A percentile compares a stretch with the other conserved stretches of the same genome.
Conservation (phyloP, 2,797 vertebrate genomes). For the Onychomys torridus region DNA sequence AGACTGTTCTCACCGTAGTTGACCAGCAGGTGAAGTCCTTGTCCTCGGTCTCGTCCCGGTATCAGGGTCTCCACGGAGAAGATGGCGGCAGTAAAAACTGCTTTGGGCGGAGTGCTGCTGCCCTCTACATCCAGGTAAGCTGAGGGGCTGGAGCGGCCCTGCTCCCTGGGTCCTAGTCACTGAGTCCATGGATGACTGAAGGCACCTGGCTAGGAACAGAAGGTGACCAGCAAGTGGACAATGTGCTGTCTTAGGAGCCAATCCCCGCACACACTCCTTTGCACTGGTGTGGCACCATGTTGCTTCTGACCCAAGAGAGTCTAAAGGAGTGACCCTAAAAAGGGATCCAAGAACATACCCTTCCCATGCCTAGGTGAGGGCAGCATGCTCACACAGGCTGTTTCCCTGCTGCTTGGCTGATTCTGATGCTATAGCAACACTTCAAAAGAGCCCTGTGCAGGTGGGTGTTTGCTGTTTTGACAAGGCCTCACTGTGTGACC, state of each 20-base stretch:
- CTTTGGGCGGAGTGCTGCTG: conserved; percentile 90
- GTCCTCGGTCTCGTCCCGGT: conserved; percentile 89
- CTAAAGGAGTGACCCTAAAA: rapidly evolving
- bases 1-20: conserved; percentile 86
- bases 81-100: conserved; percentile 94
- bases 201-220: background rate
- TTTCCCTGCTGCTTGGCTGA: rapidly evolving
- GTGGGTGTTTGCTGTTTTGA: background rate
- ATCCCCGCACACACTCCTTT: rapidly evolving
- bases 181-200: rapidly evolving
- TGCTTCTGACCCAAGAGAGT: background rate
- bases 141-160: rapidly evolving
- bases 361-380: background rate
- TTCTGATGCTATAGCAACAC: background rate
- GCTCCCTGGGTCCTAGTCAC: background rate
- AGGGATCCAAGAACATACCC: background rate
- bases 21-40: conserved; percentile 93
- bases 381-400: background rate
- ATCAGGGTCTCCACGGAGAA: conserved; percentile 90
- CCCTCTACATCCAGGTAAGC: conserved; percentile 90
- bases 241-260: rapidly evolving
- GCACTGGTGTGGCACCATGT: rapidly evolving
- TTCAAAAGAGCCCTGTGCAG: background rate
- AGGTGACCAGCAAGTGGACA: background rate
- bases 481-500: background rate